A percentile compares a stretch with the other conserved stretches of the same genome.
Evolutionary conservation across 2,888 invertebrate species (phyloP).

Genomic region (Hipparchia semele): DNA sequence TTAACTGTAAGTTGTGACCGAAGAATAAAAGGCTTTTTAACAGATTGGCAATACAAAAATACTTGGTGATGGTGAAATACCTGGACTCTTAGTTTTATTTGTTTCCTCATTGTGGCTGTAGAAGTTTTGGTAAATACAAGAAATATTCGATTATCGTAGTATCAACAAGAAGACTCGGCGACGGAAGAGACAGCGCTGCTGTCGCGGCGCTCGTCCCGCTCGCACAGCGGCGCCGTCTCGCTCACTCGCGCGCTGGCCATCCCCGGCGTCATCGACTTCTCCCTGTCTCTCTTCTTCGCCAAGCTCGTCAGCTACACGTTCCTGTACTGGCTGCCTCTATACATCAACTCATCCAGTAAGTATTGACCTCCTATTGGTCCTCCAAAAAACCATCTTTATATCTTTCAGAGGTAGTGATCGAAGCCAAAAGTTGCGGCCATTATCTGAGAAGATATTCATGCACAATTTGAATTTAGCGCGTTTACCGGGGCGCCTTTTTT

Average conservation of each 20-base stretch:
- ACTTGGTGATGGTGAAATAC: background rate
- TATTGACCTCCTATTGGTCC: conserved; percentile 43
- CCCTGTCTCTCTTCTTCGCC: conserved; percentile 96
- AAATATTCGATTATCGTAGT: background rate
- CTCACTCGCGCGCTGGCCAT: conserved; percentile 91
- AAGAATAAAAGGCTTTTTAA: too few species aligned
- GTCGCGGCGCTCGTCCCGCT: conserved; percentile 83
- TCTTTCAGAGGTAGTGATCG: background rate
- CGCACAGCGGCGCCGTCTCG: conserved; percentile 85
- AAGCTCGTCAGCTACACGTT: conserved; percentile 99
- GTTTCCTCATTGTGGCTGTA: too few species aligned
- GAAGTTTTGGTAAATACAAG: background rate
- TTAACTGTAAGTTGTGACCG: too few species aligned
- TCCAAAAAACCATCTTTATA: background rate
- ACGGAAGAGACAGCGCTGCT: conserved; percentile 65
- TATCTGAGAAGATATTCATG: too few species aligned
- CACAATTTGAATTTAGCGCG: too few species aligned
- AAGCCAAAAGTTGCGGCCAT: too few species aligned
- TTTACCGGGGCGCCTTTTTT: too few species aligned
- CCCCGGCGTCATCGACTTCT: conserved; percentile 97
- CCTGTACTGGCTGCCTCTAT: conserved; percentile 97
- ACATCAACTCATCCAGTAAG: conserved; percentile 93
- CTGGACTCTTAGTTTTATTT: too few species aligned
- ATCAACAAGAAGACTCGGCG: conserved; percentile 52
- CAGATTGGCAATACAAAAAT: background rate